Conservation (phyloP, 2,888 invertebrate species). For the Lymantria dispar region DNA sequence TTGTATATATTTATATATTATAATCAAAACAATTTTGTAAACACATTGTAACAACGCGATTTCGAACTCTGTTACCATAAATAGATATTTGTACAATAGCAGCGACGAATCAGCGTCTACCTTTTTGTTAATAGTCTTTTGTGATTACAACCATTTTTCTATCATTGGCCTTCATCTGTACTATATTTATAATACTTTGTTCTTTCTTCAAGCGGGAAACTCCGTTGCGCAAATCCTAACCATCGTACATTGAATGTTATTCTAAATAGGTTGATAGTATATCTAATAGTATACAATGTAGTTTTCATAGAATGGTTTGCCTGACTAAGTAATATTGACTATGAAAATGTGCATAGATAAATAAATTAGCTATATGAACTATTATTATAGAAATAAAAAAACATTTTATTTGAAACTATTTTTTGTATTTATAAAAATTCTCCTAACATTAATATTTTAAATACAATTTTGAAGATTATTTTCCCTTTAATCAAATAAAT, state of each 20-base stretch:
- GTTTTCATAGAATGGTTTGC: too few species aligned
- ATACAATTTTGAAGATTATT: too few species aligned
- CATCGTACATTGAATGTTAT: neutral
- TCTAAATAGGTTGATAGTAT: neutral
- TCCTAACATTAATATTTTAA: too few species aligned
- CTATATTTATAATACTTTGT: constrained; percentile 41
- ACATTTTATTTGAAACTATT: too few species aligned
- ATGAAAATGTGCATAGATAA: too few species aligned
- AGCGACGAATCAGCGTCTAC: constrained; percentile 46
- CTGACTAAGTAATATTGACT: too few species aligned
- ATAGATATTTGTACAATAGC: constrained; percentile 54
- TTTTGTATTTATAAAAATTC: too few species aligned
- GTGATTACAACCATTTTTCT: constrained; percentile 43
- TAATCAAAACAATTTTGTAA: constrained; percentile 39
- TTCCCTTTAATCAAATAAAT: too few species aligned
- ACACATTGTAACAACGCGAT: constrained; percentile 41
- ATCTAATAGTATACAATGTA: too few species aligned
- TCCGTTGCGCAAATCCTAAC: constrained; percentile 27
- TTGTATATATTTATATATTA: constrained; percentile 14
- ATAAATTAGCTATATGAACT: too few species aligned
- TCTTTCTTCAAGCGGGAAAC: constrained; percentile 23
- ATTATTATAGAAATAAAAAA: too few species aligned
- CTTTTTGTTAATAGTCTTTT: constrained; percentile 52
- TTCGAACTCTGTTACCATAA: constrained; percentile 50
- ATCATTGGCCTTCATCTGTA: constrained; percentile 63